Conservation (phyloP, 2,888 invertebrate species). For the Caradrina clavipalpis region DNA sequence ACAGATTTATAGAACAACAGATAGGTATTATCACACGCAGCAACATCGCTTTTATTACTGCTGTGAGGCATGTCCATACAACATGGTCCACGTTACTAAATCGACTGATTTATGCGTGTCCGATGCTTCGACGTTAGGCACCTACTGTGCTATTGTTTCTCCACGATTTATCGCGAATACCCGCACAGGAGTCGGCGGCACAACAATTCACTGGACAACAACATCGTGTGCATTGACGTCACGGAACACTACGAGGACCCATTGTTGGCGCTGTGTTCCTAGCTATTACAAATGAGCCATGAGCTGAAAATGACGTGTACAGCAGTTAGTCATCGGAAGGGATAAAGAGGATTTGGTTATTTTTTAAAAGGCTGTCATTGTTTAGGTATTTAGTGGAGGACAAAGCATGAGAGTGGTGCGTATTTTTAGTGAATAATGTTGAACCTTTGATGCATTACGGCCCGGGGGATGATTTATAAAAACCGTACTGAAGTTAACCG, state of each 20-base stretch:
- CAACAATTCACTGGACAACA: conserved; percentile 83
- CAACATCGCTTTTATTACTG: conserved; percentile 60
- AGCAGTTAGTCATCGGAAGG: conserved; percentile 57
- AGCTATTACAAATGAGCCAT: conserved; percentile 80
- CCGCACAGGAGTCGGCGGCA: conserved; percentile 71
- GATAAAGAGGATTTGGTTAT: conserved; percentile 55
- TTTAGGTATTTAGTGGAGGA: neutral
- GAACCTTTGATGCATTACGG: neutral
- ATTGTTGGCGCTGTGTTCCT: conserved; percentile 71
- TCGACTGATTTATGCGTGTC: conserved; percentile 84
- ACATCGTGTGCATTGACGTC: conserved; percentile 76
- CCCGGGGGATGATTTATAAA: conserved; percentile 4
- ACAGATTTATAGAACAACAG: conserved; percentile 48
- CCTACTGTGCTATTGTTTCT: conserved; percentile 86
- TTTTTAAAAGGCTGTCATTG: conserved; percentile 40
- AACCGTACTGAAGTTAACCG: neutral
- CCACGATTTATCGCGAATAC: conserved; percentile 83
- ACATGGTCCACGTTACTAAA: conserved; percentile 76
- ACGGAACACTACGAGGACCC: conserved; percentile 66
- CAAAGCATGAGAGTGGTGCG: conserved; percentile 9
- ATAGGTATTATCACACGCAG: conserved; percentile 42
- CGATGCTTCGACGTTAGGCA: conserved; percentile 76
- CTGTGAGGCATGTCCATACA: conserved; percentile 77
- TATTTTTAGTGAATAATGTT: neutral
- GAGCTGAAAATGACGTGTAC: conserved; percentile 72